Evolutionary conservation across 2,113 vertebrate genomes (phyloP), one percentile per base, ranked within the genome.

Genomic region (Monarcha castaneiventris): DNA sequence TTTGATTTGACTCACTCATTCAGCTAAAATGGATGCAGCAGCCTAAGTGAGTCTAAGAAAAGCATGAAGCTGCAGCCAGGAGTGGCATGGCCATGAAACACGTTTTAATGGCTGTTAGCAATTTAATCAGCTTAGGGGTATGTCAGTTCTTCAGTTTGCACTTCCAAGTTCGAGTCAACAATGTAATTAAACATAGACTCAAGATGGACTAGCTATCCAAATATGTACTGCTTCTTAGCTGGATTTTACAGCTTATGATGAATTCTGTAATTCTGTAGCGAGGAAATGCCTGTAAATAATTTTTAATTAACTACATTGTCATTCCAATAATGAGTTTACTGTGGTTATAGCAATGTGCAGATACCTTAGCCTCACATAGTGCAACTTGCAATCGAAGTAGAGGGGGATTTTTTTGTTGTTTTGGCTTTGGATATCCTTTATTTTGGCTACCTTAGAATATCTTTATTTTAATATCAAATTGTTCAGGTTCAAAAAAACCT

Each of bases 81-180:
- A 91, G 32, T 2, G 25, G 21, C 41, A 49, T 1, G 11, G 20
- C n/a, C 29, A 27, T 1, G 7, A 8, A 80, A 74, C 10, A 35
- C 0, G 0, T 32, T 76, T 67, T 6, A n/a, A 21, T 4, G 20
- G 41, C 44, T 78, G 7, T 48, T 44, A 74, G 64, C 8, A 67
- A 39, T 52, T 59, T 67, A 51, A 78, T 84, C 44, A 56, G n/a
- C 35, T 91, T 64, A 48, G 21, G 12, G 27, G 12, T 39, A 39
- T 44, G 44, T 41, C 66, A 73, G 37, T 37, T 72, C 79, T 63
- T 79, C 56, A 84, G 32, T 68, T 44, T 43, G 56, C 64, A 16
- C 69, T 82, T 89, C 30, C 69, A 84, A 44, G 59, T 86, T 73
- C 9, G 17, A 87, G 89, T 66, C 69, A 72, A 73, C 81, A 84